Evolutionary conservation across 2,888 invertebrate species (phyloP).

Genomic region (Eueremaeus valkanovi): DNA sequence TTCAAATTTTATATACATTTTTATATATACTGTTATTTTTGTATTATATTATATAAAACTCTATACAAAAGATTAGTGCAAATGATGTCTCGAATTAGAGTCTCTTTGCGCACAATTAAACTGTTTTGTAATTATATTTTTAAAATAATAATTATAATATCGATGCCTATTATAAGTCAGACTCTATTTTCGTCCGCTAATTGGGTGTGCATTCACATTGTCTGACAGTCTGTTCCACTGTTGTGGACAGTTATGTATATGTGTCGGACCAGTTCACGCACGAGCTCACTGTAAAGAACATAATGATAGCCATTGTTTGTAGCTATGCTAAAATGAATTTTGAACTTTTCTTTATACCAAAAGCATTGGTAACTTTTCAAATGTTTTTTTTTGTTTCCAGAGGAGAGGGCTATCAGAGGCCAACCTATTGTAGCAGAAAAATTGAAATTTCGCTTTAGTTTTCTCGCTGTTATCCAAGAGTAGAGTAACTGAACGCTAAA

Average conservation of each 20-base stretch:
- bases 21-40: background rate
- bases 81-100: background rate
- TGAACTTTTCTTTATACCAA: too few species aligned
- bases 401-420: background rate
- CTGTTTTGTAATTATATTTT: background rate
- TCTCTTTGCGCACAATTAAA: background rate
- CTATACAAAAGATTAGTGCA: background rate
- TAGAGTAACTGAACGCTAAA: background rate
- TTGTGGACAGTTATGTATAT: background rate
- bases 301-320: background rate
- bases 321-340: too few species aligned
- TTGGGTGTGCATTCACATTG: too few species aligned
- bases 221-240: too few species aligned
- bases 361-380: background rate
- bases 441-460: background rate
- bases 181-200: background rate
- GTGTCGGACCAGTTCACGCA: background rate
- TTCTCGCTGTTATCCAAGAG: too few species aligned
- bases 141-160: background rate
- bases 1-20: background rate
- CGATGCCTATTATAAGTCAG: background rate
- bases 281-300: background rate
- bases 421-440: slow-evolving; percentile 2
- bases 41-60: background rate
- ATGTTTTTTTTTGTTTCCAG: background rate